Evolutionary conservation across 2,113 vertebrate genomes (phyloP).

Genomic region (Oostethus manadensis): DNA sequence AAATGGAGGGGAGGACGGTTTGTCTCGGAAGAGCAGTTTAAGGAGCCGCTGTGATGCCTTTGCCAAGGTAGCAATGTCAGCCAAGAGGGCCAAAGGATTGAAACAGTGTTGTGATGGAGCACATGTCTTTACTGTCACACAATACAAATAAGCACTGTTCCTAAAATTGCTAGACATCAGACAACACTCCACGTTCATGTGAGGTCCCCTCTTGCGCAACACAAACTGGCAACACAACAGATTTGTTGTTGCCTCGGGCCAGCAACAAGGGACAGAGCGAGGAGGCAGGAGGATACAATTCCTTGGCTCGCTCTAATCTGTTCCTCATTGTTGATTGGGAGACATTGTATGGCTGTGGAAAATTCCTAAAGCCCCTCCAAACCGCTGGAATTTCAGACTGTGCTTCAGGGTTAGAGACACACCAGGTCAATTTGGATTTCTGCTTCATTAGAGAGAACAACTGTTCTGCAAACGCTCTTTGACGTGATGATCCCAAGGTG

Average conservation of each 20-base stretch:
- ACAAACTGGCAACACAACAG: slow-evolving; percentile 45
- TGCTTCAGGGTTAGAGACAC: slow-evolving; percentile 69
- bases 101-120: slow-evolving; percentile 19
- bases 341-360: slow-evolving; percentile 67
- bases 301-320: slow-evolving; percentile 62
- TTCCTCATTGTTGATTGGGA: slow-evolving; percentile 72
- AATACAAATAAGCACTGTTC: not conserved
- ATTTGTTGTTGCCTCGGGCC: slow-evolving; percentile 46
- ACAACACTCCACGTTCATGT: not conserved
- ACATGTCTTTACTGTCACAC: not conserved
- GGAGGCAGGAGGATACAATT: slow-evolving; percentile 57
- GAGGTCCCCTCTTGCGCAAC: slow-evolving; percentile 30
- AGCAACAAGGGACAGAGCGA: slow-evolving; percentile 53
- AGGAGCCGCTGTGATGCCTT: slow-evolving; percentile 48
- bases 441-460: slow-evolving; percentile 55
- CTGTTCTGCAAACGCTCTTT: slow-evolving; percentile 40
- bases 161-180: slow-evolving; percentile 17
- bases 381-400: slow-evolving; percentile 73
- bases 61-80: slow-evolving; percentile 55
- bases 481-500: slow-evolving; percentile 23
- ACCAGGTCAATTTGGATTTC: slow-evolving; percentile 65
- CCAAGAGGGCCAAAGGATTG: slow-evolving; percentile 54
- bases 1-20: slow-evolving; percentile 18
- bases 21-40: slow-evolving; percentile 39
- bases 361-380: slow-evolving; percentile 71